These are phyloP conservation scores for Mungos mungo DNA, from an alignment of 2,113 vertebrate species.

Conservation along the genomic window DNA sequence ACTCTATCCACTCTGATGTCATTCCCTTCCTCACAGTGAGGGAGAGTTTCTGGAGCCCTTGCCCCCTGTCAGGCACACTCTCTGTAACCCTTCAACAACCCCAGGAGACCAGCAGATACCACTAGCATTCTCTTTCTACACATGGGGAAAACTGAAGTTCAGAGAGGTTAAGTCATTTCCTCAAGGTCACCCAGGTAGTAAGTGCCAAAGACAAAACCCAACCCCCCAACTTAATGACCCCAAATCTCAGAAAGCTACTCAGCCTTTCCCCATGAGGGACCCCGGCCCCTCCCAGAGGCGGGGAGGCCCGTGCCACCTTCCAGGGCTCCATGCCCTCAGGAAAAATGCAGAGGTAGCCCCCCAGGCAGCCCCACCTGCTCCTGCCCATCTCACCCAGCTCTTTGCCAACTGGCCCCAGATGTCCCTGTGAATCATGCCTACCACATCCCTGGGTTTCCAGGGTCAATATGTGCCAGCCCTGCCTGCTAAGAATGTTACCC, in stretches of 20 bases:
- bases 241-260: background rate
- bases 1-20: background rate
- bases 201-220: background rate
- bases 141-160: background rate
- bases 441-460: background rate
- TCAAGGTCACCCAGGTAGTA: background rate
- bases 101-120: background rate
- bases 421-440: slow-evolving; percentile 63
- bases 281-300: background rate
- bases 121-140: background rate
- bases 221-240: background rate
- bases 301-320: background rate
- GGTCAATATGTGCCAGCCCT: slow-evolving; percentile 15
- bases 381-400: slow-evolving; percentile 47
- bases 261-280: background rate
- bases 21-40: background rate
- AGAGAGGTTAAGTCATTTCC: background rate
- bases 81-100: background rate
- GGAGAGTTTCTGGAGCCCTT: background rate
- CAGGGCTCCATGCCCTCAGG: background rate
- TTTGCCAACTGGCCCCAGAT: slow-evolving; percentile 53
- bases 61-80: background rate
- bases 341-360: background rate
- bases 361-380: slow-evolving; percentile 58
- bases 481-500: slow-evolving; percentile 34